phyloP scores from a whole-genome alignment of 2,888 invertebrate species.

The Tinea semifulvella region DNA sequence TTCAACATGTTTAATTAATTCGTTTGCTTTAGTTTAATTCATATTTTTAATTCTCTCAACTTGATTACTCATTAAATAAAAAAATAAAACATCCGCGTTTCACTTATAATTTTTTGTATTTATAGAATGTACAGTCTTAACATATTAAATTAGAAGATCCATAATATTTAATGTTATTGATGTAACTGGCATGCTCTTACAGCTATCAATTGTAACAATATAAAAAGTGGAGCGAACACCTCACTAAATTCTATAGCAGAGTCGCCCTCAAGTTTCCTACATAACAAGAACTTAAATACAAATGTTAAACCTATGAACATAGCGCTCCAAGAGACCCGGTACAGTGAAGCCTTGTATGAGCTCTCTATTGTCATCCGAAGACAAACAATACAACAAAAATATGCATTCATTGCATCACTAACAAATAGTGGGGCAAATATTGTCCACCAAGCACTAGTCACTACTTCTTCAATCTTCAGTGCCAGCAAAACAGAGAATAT shows the following conservation, averaged over 20 bases:
- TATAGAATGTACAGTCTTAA: too few species aligned
- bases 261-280: conserved; percentile 85
- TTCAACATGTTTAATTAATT: neutral
- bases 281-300: conserved; percentile 90
- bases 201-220: conserved; percentile 87
- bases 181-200: conserved; percentile 92
- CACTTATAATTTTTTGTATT: too few species aligned
- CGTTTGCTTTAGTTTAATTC: too few species aligned
- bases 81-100: too few species aligned
- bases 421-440: conserved; percentile 92
- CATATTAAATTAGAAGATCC: neutral
- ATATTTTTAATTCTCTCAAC: too few species aligned
- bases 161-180: conserved; percentile 33
- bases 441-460: conserved; percentile 82
- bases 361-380: conserved; percentile 89
- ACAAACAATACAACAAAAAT: conserved; percentile 94
- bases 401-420: conserved; percentile 91
- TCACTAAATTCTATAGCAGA: conserved; percentile 88
- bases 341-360: conserved; percentile 79
- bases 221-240: conserved; percentile 91
- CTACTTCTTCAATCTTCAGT: conserved; percentile 76
- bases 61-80: too few species aligned
- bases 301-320: conserved; percentile 85
- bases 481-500: conserved; percentile 86
- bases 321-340: conserved; percentile 85